phyloP scores from a whole-genome alignment of 2,797 vertebrate species.

The Chiloscyllium punctatum region DNA sequence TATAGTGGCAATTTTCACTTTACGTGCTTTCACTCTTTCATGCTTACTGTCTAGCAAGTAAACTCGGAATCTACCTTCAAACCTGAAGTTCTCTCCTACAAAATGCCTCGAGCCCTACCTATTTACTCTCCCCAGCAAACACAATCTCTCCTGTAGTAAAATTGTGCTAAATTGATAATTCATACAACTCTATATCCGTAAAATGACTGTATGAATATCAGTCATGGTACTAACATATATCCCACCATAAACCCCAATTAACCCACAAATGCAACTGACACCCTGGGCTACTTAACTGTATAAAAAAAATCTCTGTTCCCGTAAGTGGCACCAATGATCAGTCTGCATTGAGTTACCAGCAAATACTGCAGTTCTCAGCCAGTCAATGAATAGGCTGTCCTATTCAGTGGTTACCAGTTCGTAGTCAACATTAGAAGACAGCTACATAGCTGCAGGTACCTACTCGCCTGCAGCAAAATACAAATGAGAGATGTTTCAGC shows the following conservation, averaged over 20 bases:
- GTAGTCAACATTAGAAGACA: background rate
- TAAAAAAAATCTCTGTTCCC: background rate
- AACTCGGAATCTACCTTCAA: background rate
- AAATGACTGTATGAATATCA: background rate
- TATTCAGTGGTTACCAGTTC: background rate
- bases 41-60: background rate
- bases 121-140: background rate
- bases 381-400: background rate
- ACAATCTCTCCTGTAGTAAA: background rate
- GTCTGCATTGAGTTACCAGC: background rate
- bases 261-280: background rate
- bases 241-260: too few relatives aligned
- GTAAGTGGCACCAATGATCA: background rate
- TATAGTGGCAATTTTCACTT: conserved; percentile 6
- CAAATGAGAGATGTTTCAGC: background rate
- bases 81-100: background rate
- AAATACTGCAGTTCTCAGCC: background rate
- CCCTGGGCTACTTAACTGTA: background rate
- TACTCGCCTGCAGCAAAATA: background rate
- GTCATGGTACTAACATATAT: background rate
- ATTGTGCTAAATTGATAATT: background rate
- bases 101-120: background rate
- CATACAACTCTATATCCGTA: background rate
- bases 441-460: background rate
- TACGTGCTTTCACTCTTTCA: background rate